Evolutionary conservation across 2,113 vertebrate species (phyloP).

Genomic region (Etheostoma cragini): DNA sequence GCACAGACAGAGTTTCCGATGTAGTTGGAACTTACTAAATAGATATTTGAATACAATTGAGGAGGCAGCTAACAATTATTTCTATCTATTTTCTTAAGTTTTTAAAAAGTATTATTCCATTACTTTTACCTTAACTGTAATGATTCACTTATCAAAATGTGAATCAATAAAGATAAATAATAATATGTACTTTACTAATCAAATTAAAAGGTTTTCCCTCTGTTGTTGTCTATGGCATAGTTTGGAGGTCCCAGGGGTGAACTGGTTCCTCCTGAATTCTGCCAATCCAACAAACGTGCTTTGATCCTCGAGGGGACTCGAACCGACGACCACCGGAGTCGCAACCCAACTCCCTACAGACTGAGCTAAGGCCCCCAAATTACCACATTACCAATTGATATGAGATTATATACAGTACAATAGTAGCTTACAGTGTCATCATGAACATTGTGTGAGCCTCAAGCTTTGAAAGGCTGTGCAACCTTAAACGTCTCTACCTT

Average conservation of each 20-base stretch:
- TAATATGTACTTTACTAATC: too few species aligned
- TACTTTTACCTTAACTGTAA: neutral
- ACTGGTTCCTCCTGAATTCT: too few species aligned
- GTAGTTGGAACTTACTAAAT: constrained; percentile 11
- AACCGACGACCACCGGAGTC: too few species aligned
- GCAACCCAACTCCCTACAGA: too few species aligned
- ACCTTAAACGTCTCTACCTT: constrained; percentile 5
- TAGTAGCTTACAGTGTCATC: neutral
- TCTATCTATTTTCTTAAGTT: neutral
- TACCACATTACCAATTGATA: constrained; percentile 7
- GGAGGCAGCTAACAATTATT: neutral
- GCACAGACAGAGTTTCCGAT: constrained; percentile 13
- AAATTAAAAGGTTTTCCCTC: too few species aligned
- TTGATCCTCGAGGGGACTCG: too few species aligned
- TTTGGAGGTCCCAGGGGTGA: too few species aligned
- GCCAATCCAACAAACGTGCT: too few species aligned
- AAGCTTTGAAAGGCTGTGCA: constrained; percentile 17
- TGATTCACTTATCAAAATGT: neutral
- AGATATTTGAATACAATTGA: neutral
- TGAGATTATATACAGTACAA: neutral
- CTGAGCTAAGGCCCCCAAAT: too few species aligned
- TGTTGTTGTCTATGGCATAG: too few species aligned
- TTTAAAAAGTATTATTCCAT: neutral
- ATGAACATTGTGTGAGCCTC: constrained; percentile 16
- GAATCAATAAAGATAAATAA: neutral